phyloP scores from a whole-genome alignment of 2,888 invertebrate genomes.

The Mongoloraphidia duomilia region DNA sequence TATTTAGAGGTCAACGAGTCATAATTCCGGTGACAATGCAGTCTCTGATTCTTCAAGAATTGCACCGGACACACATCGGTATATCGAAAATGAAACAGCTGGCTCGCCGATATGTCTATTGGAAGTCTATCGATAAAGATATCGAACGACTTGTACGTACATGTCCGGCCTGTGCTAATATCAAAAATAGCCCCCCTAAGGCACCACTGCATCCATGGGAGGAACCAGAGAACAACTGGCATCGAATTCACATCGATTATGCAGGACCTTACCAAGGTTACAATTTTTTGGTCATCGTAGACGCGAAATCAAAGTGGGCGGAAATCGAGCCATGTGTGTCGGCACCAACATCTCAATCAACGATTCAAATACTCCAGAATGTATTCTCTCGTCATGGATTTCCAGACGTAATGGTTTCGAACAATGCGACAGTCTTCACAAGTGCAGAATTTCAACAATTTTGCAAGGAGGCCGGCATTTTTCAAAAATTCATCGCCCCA shows the following conservation, averaged over 20 bases:
- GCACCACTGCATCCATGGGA: constrained; percentile 17
- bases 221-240: constrained; percentile 14
- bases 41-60: constrained; percentile 12
- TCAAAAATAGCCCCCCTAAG: constrained; percentile 15
- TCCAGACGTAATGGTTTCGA: constrained; percentile 12
- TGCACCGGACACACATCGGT: constrained; percentile 16
- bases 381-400: constrained; percentile 15
- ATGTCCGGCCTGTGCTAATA: constrained; percentile 16
- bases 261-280: constrained; percentile 14
- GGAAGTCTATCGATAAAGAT: constrained; percentile 15
- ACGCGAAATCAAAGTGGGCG: constrained; percentile 19
- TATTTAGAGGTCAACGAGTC: too few species aligned
- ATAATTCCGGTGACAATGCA: too few species aligned
- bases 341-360: constrained; percentile 12
- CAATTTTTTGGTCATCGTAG: constrained; percentile 15
- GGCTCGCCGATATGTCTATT: constrained; percentile 14
- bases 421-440: constrained; percentile 16
- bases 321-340: constrained; percentile 11
- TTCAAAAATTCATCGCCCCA: constrained; percentile 11
- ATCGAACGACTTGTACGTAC: constrained; percentile 15
- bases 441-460: constrained; percentile 10
- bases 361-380: constrained; percentile 10
- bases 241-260: constrained; percentile 20
- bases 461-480: constrained; percentile 9
- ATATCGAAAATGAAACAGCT: constrained; percentile 16